Base-by-base conservation (phyloP, 92 coral and sea anemone species). In the Epizoanthus ramosus region DNA sequence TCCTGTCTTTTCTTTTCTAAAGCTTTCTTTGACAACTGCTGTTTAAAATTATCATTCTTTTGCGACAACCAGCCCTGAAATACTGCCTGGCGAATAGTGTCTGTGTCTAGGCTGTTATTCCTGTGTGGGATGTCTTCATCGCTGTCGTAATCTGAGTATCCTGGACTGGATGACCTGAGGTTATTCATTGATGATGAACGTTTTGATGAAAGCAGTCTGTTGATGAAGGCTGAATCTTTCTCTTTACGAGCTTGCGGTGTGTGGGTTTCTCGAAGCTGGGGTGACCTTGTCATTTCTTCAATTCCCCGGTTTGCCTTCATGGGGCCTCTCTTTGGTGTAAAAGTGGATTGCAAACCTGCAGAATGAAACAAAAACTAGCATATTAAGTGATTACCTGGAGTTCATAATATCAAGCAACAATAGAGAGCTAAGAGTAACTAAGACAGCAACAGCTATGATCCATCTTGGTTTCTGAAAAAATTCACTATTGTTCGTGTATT, bases 11-110 rank as follows among this genome's bases (percentile, higher is more conserved):
- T 88, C 80, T 87, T 93, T 84, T 81, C 91, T 41, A 88, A 72
- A 18, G 93, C 85, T 88, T 89, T 91, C 67, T 69, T 84, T 57
- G 91, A 73, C 87, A 84, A 24, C 24, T 93, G 80, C 33, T 93
- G 89, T 74, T 91, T 93, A 37, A 89, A 71, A 31, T 86, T 91
- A 7, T 39, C 90, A 68, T 88, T 91, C 85, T 93, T 93, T 59
- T 87, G 83, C 52, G 91, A 76, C 77, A 84, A 69, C 98, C 98
- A 93, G 80, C 92, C 94, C 23, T 91, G 95, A 63, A 79, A 93
- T 70, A 93, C 98, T 3, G 95, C 92, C 71, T 93, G 95, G 19
- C 98, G 89, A 47, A 93, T 93, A 4, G 90, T 68, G 14, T 77
- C 75, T 0, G 98, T 91, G 61, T 93, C 95, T 21, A 89, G 76